Base-by-base conservation (phyloP, 2,797 vertebrate genomes). In the Pyrocephalus nanus region DNA sequence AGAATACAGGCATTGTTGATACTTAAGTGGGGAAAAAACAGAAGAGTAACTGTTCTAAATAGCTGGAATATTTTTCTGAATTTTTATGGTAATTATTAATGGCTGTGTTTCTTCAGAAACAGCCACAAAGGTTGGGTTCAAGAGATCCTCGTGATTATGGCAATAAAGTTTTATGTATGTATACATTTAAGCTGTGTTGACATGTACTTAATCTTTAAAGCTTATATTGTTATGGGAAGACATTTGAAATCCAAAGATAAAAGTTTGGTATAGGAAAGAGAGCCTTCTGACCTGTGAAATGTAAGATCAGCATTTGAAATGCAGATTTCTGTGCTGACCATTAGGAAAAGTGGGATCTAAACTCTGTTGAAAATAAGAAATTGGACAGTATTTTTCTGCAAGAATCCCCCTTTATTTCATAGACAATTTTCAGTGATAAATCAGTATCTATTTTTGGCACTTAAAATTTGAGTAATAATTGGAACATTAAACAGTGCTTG, bases 81-180 rank as follows among this genome's bases (percentile, higher is more conserved):
- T 96, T 91, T 96, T 97, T 97, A 97, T 92, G 92, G 57, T 96
- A 96, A 97, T 96, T 86, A 90, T 89, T 60, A 89, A 92, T 95
- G 74, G 36, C 87, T 96, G 2, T 87, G 92, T 75, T 74, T 95
- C 72, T 83, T 90, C 66, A 93, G 87, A 65, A 95, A 36, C 42
- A 34, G 47, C 32, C 64, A 47, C 64, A 62, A 78, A 77, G 32
- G n/a, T 45, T 57, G 65, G 12, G 32, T 86, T 78, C 60, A 93
- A 21, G 25, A 84, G 64, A 62, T 79, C 26, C 8, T 64, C 71
- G 8, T 6, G 1, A 50, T 42, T 67, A 43, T 50, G 45, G 64
- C 62, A 94, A 54, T 84, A 70, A 90, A 65, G 40, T 50, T 54
- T 34, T 40, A 74, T 38, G 78, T 66, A 23, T 67, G 10, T 62